A percentile compares a stretch with the other conserved stretches of the same genome.
phyloP scores from a whole-genome alignment of 2,113 vertebrate species.

The Caracal caracal region DNA sequence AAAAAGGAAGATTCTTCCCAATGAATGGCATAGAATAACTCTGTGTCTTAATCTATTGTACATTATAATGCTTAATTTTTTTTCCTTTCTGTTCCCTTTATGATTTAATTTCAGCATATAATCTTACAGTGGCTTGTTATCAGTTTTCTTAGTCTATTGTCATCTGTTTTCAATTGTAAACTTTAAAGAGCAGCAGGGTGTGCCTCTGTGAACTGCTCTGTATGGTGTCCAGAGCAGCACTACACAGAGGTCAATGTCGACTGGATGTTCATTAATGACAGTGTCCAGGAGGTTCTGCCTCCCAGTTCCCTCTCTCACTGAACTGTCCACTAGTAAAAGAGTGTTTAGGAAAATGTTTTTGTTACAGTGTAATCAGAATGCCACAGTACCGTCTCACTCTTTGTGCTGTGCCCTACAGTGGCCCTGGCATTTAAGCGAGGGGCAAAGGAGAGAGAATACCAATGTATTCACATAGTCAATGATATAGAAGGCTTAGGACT shows the following conservation, averaged over 20 bases:
- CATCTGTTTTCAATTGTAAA: constrained; percentile 56
- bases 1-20: not conserved
- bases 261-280: constrained; percentile 48
- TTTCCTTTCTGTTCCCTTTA: constrained; percentile 14
- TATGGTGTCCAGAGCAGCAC: not conserved
- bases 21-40: not conserved
- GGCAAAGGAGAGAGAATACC: constrained; percentile 39
- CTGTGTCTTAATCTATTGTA: not conserved
- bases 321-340: constrained; percentile 56
- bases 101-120: constrained; percentile 48
- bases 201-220: not conserved
- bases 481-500: not conserved
- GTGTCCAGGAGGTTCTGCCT: constrained; percentile 32
- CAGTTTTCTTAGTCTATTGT: constrained; percentile 52
- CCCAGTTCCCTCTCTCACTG: constrained; percentile 27
- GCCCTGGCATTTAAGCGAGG: constrained; percentile 48
- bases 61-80: not conserved
- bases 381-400: constrained; percentile 22
- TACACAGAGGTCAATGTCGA: constrained; percentile 34
- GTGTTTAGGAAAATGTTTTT: constrained; percentile 39
- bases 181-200: constrained; percentile 62
- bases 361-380: constrained; percentile 61
- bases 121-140: not conserved
- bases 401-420: constrained; percentile 24
- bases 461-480: not conserved